A percentile compares a stretch with the other conserved stretches of the same genome.
These are phyloP conservation scores for Litoditis marina DNA, from an alignment of 2,888 invertebrate species.

Conservation along the genomic window DNA sequence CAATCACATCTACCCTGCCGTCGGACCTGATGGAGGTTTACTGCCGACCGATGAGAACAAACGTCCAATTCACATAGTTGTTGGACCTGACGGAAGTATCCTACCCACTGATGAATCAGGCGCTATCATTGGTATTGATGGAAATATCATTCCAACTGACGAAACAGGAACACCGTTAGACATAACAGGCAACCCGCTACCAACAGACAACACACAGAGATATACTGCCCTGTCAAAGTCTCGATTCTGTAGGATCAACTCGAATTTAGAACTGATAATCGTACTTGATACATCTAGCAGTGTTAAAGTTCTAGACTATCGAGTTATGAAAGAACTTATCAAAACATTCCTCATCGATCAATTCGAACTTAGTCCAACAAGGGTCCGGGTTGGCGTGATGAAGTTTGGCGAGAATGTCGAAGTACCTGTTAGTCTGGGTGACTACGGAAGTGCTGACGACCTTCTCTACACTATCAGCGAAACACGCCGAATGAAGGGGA, in stretches of 20 bases:
- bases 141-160: slow-evolving; percentile 27
- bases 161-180: slow-evolving; percentile 22
- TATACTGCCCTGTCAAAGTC: too few species aligned
- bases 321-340: slow-evolving; percentile 59
- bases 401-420: slow-evolving; percentile 57
- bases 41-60: slow-evolving; percentile 10
- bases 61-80: neutral
- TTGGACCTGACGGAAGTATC: slow-evolving; percentile 7
- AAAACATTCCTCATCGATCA: slow-evolving; percentile 57
- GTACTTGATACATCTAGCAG: slow-evolving; percentile 58
- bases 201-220: slow-evolving; percentile 24
- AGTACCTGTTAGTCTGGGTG: slow-evolving; percentile 57
- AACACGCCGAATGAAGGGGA: slow-evolving; percentile 53
- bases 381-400: slow-evolving; percentile 53
- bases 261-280: slow-evolving; percentile 53
- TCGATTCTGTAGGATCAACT: slow-evolving; percentile 43
- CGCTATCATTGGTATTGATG: neutral
- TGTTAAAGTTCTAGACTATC: slow-evolving; percentile 58
- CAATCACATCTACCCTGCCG: slow-evolving; percentile 24
- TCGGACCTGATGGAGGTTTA: slow-evolving; percentile 24
- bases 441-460: slow-evolving; percentile 52
- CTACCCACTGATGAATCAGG: neutral
- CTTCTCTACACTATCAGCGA: slow-evolving; percentile 51
- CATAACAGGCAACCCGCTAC: slow-evolving; percentile 24
- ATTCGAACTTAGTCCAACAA: slow-evolving; percentile 53